Conservation (phyloP, 2,888 invertebrate genomes). For the Cheilosia vulpina region DNA sequence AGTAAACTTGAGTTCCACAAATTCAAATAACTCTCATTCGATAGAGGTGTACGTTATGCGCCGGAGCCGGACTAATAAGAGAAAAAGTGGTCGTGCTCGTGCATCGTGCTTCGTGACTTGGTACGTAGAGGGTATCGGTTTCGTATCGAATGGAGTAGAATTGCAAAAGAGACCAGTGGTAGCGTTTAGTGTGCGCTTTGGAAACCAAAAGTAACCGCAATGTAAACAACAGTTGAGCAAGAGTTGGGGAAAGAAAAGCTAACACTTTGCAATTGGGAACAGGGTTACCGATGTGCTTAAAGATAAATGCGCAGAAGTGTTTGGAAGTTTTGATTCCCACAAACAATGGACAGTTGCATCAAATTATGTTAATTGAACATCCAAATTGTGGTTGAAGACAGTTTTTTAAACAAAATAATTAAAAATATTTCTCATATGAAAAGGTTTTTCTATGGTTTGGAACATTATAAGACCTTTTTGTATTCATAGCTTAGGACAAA, state of each 20-base stretch:
- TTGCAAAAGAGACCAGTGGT: slow-evolving; percentile 48
- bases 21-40: slow-evolving; percentile 1
- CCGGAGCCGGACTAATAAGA: not conserved
- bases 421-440: too few species aligned
- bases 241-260: slow-evolving; percentile 39
- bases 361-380: too few species aligned
- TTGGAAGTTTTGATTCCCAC: too few species aligned
- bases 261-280: not conserved
- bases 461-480: too few species aligned
- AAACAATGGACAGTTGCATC: too few species aligned
- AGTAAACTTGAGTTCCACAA: slow-evolving; percentile 70
- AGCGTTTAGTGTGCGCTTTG: slow-evolving; percentile 23
- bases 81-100: not conserved
- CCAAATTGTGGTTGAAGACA: too few species aligned
- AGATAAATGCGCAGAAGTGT: not conserved
- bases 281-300: slow-evolving; percentile 13
- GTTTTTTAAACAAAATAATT: too few species aligned
- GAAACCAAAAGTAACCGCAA: slow-evolving; percentile 53
- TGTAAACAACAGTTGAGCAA: slow-evolving; percentile 66
- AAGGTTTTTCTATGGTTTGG: too few species aligned
- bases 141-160: slow-evolving; percentile 1
- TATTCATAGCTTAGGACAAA: too few species aligned
- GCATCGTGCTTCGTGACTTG: too few species aligned
- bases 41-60: slow-evolving; percentile 2
- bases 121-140: too few species aligned